Base-by-base conservation (phyloP, 2,888 invertebrate genomes). In the Lingula anatina region DNA sequence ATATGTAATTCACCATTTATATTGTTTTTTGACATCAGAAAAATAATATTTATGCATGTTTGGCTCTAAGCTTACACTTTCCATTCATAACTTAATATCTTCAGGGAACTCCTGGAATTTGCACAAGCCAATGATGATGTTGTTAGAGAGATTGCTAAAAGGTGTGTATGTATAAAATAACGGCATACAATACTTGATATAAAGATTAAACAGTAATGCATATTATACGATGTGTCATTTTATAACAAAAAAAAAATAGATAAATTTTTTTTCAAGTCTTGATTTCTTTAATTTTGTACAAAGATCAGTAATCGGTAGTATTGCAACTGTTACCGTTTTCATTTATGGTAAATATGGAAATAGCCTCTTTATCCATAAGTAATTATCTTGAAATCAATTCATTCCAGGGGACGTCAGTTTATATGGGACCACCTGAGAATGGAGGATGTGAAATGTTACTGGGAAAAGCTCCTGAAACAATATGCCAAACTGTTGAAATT, bases 381-480 rank as follows among this genome's bases (percentile, higher is more conserved):
- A n/a, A n/a, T n/a, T n/a, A n/a, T n/a, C 21, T 25, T 28, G 27
- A 7, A 49, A 47, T 48, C 39, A 27, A 64, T 49, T 49, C 39
- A 26, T 64, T 68, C 42, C 64, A 78, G 86, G 61, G 96, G 96
- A 0, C 85, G 84, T 67, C 79, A 86, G 59, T 88, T 92, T 68
- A 86, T 96, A 65, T 86, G 86, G 85, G 82, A 89, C 48, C 85
- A 90, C 78, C 81, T 96, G 50, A 83, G 83, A 61, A 85, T 92
- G 81, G 82, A 85, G 48, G 88, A 94, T 76, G 83, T 96, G 0
- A 81, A 81, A 56, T 92, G 91, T 69, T 96, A 91, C 74, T 96
- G 96, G 95, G 82, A 80, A 59, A 84, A 82, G 57, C 79, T 95
- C 49, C 76, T 96, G 5, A 83, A 81, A 51, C 80, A 81, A 60